Conservation (phyloP, 2,113 vertebrate species). For the Eulacestoma nigropectus region DNA sequence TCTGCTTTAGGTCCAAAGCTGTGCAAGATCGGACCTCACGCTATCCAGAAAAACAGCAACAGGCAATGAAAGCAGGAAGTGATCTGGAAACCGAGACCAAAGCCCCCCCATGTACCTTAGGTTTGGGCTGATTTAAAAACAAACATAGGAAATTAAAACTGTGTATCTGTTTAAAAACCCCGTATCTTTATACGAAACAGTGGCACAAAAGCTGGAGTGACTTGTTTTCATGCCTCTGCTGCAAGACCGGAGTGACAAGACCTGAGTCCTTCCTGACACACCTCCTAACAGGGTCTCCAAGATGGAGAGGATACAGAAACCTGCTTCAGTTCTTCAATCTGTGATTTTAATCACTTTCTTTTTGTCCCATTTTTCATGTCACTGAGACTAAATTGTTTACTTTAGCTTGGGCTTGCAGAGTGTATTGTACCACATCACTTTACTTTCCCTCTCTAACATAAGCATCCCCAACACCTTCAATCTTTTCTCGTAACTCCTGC, state of each 20-base stretch:
- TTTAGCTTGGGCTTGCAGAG: background rate
- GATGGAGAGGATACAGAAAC: background rate
- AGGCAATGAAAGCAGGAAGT: background rate
- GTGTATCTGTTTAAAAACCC: background rate
- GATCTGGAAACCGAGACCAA: background rate
- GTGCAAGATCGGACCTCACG: accelerated
- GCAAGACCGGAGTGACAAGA: background rate
- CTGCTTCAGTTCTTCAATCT: background rate
- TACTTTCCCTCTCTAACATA: background rate
- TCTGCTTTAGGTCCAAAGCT: background rate
- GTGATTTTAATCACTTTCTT: background rate
- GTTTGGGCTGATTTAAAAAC: background rate
- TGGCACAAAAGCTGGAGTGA: background rate
- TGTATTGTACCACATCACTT: background rate
- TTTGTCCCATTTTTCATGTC: background rate
- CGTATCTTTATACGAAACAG: background rate
- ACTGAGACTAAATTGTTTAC: background rate
- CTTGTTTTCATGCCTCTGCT: background rate
- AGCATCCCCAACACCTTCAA: background rate
- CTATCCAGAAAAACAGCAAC: background rate
- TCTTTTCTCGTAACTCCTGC: background rate
- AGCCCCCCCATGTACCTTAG: background rate
- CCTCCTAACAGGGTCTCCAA: background rate
- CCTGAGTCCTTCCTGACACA: background rate
- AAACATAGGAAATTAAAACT: background rate